phyloP scores from a whole-genome alignment of 2,113 vertebrate species.

The Philantomba maxwellii region DNA sequence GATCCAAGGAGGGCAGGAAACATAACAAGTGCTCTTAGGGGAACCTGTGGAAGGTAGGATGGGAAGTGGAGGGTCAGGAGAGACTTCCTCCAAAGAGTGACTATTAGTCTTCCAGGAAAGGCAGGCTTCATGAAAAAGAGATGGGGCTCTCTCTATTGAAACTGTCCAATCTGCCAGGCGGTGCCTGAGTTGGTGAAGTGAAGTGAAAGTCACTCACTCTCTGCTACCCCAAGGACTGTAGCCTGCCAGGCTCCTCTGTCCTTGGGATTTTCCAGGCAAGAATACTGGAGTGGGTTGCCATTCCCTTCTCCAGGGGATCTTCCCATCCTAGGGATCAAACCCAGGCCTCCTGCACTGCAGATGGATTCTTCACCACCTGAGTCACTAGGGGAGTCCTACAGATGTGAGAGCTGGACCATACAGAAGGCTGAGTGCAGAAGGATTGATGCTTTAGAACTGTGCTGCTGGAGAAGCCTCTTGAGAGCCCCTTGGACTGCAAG shows the following conservation, averaged over 20 bases:
- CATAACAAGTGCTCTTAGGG: not conserved
- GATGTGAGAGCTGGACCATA: not conserved
- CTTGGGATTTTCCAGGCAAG: not conserved
- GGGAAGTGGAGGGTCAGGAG: not conserved
- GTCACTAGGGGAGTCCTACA: not conserved
- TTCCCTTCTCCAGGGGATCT: not conserved
- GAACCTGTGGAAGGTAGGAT: not conserved
- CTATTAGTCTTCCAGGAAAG: not conserved
- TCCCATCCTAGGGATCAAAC: not conserved
- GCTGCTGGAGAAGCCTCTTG: not conserved
- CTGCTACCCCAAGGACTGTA: not conserved
- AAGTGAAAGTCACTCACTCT: not conserved
- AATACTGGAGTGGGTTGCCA: not conserved
- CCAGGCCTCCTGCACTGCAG: not conserved
- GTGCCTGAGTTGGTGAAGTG: not conserved
- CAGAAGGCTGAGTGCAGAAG: not conserved
- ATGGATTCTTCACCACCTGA: not conserved
- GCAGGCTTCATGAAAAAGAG: not conserved
- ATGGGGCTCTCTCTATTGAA: not conserved
- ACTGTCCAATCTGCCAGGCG: not conserved
- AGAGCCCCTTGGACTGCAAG: not conserved
- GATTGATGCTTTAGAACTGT: not conserved
- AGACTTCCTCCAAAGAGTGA: not conserved
- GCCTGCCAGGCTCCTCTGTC: not conserved
- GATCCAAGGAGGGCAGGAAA: not conserved